phyloP scores from a whole-genome alignment of 2,113 vertebrate genomes.

The Phylloscopus trochiloides region DNA sequence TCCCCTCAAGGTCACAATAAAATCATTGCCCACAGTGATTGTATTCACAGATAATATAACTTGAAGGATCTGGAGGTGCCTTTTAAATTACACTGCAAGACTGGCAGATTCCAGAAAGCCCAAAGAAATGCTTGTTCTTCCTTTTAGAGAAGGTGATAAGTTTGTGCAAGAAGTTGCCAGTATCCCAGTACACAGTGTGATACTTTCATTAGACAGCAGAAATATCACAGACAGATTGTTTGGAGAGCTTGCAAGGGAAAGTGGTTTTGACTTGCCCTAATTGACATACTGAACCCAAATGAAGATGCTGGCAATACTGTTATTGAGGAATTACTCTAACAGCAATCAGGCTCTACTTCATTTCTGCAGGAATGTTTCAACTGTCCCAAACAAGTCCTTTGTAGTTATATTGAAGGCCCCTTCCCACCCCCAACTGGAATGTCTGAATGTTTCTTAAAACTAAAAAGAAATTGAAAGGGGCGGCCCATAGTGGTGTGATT shows the following conservation, averaged over 20 bases:
- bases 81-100: background rate
- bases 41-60: background rate
- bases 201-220: background rate
- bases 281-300: background rate
- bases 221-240: background rate
- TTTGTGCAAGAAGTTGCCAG: background rate
- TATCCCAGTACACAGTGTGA: background rate
- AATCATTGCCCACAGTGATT: background rate
- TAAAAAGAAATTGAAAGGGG: background rate
- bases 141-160: background rate
- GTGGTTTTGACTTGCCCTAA: background rate
- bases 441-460: background rate
- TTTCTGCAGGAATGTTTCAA: background rate
- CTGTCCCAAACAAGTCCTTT: background rate
- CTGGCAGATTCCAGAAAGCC: background rate
- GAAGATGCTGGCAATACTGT: background rate
- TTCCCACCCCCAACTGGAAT: background rate
- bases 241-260: background rate
- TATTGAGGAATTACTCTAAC: background rate
- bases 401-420: background rate
- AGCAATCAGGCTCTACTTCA: background rate
- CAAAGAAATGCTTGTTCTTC: background rate
- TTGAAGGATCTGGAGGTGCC: background rate
- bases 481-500: background rate
- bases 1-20: background rate